Evolutionary conservation across 2,113 vertebrate genomes (phyloP), one percentile per base, ranked within the genome.

Genomic region (Pteruthius melanotis): DNA sequence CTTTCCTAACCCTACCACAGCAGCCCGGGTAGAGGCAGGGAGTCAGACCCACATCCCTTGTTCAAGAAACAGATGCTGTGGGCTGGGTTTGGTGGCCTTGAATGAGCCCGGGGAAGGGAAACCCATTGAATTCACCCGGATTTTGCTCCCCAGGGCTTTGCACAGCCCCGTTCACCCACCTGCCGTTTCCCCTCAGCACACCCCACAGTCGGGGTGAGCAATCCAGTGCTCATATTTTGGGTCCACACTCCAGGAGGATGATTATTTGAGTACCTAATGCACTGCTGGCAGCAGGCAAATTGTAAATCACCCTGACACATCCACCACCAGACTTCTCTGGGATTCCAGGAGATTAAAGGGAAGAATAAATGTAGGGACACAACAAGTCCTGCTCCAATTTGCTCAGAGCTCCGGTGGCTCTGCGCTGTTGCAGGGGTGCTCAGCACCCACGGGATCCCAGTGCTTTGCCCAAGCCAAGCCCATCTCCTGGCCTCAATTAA

Each of bases 201-300:
- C 6, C 68, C 35, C 49, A 8, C 4, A 0, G 1, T 4, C 0
- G 0, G 61, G 44, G 71, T 24, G 30, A 79, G 72, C n/a, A 28
- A n/a, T 6, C 21, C 90, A 26, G 64, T 0, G 7, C 71, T 83
- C 61, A 3, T 13, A 3, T 39, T 94, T 60, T 42, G 57, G 63
- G 65, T 56, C 10, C 2, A 12, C 7, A 1, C 77, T 78, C 50
- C 50, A 11, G n/a, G 21, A 92, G 89, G 66, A 53, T 1, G 16
- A 35, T 72, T 68, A 28, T 70, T 45, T 30, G 54, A 78, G 66
- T 45, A 75, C 79, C 86, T 86, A 92, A 76, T 15, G 61, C 56
- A 26, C 27, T 30, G 79, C 63, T 92, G 94, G 94, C 94, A 92
- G 79, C 9, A 1, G 63, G 40, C 80, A 4, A 8, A 59, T 13